These are phyloP conservation scores for Ctenicera cuprea DNA, from an alignment of 2,888 invertebrate genomes.

Conservation along the genomic window DNA sequence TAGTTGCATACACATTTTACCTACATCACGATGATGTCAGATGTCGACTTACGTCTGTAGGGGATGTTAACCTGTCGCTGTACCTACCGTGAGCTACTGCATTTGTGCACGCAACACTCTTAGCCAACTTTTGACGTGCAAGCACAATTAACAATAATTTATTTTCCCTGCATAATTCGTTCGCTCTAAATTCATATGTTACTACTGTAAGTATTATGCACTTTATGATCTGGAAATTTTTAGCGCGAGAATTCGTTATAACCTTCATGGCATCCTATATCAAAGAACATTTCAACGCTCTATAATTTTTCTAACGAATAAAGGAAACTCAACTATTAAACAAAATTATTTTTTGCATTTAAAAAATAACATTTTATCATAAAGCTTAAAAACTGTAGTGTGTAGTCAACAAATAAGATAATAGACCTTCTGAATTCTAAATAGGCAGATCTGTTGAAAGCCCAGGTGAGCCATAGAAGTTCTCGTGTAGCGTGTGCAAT, in stretches of 20 bases:
- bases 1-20: constrained; percentile 57
- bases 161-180: constrained; percentile 58
- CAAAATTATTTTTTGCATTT: too few species aligned
- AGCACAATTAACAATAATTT: constrained; percentile 59
- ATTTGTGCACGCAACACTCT: constrained; percentile 60
- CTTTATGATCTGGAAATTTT: constrained; percentile 32
- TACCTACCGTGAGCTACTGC: constrained; percentile 58
- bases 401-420: not conserved
- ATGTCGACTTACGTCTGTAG: constrained; percentile 53
- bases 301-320: not conserved
- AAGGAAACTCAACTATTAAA: too few species aligned
- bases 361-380: too few species aligned
- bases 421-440: not conserved
- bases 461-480: not conserved
- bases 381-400: too few species aligned
- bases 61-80: constrained; percentile 54
- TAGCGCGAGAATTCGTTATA: constrained; percentile 2
- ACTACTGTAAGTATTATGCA: constrained; percentile 26
- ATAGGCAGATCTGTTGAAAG: not conserved
- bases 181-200: constrained; percentile 42
- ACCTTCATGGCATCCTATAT: constrained; percentile 2
- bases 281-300: not conserved
- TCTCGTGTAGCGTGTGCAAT: constrained; percentile 11
- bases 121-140: constrained; percentile 61
- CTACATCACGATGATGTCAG: constrained; percentile 56